A percentile compares a stretch with the other conserved stretches of the same genome.
Evolutionary conservation across 2,797 vertebrate genomes (phyloP).

Genomic region (Taenioides sp.): DNA sequence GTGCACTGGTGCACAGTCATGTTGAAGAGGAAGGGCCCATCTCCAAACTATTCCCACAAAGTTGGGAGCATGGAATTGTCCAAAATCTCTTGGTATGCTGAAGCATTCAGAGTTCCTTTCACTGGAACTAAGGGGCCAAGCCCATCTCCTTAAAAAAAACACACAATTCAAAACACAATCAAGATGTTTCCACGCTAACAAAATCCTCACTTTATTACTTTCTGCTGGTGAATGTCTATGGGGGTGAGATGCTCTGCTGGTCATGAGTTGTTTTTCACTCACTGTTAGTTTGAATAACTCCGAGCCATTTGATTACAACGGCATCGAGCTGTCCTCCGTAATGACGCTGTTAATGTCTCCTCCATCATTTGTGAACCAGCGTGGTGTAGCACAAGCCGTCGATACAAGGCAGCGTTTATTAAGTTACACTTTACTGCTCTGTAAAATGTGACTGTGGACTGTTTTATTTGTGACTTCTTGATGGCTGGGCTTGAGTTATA

Average conservation of each 20-base stretch:
- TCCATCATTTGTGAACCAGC: slow-evolving; percentile 68
- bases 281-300: slow-evolving; percentile 64
- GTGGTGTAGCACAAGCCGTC: slow-evolving; percentile 62
- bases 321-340: slow-evolving; percentile 63
- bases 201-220: neutral
- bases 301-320: slow-evolving; percentile 66
- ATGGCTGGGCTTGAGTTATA: slow-evolving; percentile 61
- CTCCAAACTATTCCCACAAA: no score
- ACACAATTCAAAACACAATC: neutral
- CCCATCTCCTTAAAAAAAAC: no score
- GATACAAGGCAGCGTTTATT: slow-evolving; percentile 63
- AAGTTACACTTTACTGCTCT: slow-evolving; percentile 75
- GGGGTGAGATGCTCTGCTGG: slow-evolving; percentile 35
- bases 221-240: slow-evolving; percentile 2
- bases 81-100: no score
- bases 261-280: slow-evolving; percentile 52
- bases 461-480: slow-evolving; percentile 70
- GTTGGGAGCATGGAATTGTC: no score
- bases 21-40: no score
- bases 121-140: no score
- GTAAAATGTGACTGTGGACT: slow-evolving; percentile 74
- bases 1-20: no score
- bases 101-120: no score
- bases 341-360: slow-evolving; percentile 67
- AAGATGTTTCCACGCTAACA: neutral